phyloP scores from a whole-genome alignment of 2,113 vertebrate species.

The Agelaius phoeniceus region DNA sequence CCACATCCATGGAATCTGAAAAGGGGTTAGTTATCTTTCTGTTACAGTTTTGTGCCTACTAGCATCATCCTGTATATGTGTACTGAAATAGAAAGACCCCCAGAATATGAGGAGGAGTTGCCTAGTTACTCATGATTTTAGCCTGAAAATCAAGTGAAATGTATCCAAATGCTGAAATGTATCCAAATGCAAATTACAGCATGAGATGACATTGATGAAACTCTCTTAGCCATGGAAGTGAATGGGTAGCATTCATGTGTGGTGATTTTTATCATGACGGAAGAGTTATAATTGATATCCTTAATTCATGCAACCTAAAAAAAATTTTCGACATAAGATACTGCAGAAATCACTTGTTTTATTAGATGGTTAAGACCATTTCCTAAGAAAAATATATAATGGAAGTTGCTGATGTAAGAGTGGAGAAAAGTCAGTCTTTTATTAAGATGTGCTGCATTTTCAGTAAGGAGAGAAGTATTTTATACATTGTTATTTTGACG shows the following conservation, averaged over 20 bases:
- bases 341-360: neutral
- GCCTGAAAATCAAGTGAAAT: neutral
- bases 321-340: neutral
- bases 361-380: neutral
- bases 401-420: neutral
- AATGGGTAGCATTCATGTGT: neutral
- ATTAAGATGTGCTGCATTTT: neutral
- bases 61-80: neutral
- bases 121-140: conserved; percentile 1
- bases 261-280: neutral
- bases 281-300: neutral
- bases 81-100: neutral
- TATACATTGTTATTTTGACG: neutral
- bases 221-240: neutral
- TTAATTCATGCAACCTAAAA: neutral
- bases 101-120: neutral
- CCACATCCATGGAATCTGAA: neutral
- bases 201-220: neutral
- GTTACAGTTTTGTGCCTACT: neutral
- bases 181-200: neutral
- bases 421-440: neutral
- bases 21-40: neutral
- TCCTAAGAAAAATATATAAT: neutral
- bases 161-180: neutral
- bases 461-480: conserved; percentile 7